Evolutionary conservation across 1,140 invertebrate species (phyloP), one percentile per base, ranked within the genome.

Genomic region (Zaprionus capensis): DNA sequence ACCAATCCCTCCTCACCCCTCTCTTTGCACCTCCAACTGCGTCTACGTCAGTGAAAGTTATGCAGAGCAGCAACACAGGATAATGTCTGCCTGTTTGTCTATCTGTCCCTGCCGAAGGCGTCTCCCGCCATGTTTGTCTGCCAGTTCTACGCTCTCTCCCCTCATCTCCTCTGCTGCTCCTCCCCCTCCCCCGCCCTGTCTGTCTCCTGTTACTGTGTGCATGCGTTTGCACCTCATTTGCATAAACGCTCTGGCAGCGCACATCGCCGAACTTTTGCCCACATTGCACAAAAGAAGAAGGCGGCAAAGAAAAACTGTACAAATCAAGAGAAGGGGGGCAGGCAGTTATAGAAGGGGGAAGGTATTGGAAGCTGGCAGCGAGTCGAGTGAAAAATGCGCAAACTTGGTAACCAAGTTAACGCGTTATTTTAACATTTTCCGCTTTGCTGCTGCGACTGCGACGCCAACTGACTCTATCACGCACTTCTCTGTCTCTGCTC

Each of bases 401-500:
- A 90, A 90, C 85, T 90, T 90, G 86, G 81, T 90, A 91, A 90
- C 85, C 85, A 90, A 90, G 85, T 90, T 90, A 91, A 86, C 85
- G 85, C 85, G 85, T 88, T 88, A 90, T 88, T 88, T 90, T 90
- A 88, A 90, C 84, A 90, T 88, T 90, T 88, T 90, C 84, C 84
- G 81, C 81, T 84, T 84, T 84, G 65, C 78, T 86, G 68, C 82
- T 83, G 68, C 67, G 31, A 34, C 31, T 34, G 31, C 31, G 41
- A 34, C 28, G 11, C 41, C 56, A 14, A 24, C 24, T 24, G 20
- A 34, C 41, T 46, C 17, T 46, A 46, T 46, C 41, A 46, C 41
- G n/a, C 41, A 46, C 26, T 24, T 64, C 57, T 44, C 36, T 17
- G 51, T 63, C 58, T 55, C 24, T 15, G 46, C 56, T 34, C 28